Evolutionary conservation across 2,888 invertebrate species (phyloP).

Genomic region (Drosophila percnosoma): DNA sequence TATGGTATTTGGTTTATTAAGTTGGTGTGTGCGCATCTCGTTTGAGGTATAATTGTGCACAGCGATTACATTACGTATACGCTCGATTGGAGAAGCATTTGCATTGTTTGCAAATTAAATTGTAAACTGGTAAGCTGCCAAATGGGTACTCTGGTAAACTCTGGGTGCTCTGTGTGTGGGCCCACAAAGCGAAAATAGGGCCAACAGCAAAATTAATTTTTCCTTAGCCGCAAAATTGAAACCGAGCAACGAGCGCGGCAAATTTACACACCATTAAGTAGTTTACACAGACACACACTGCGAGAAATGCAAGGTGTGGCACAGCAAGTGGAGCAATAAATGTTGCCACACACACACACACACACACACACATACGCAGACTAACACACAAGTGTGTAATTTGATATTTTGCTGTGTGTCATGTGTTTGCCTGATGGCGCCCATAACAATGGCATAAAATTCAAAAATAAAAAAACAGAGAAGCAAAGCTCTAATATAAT

Average conservation of each 20-base stretch:
- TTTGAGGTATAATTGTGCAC: conserved; percentile 67
- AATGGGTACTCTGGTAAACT: too few relatives aligned
- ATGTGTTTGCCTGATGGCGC: conserved; percentile 68
- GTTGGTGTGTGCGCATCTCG: conserved; percentile 52
- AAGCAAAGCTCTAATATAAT: conserved; percentile 68
- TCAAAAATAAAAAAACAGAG: conserved; percentile 42
- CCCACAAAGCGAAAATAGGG: conserved; percentile 39
- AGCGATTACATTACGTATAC: conserved; percentile 64
- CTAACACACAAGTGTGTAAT: conserved; percentile 51
- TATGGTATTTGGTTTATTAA: conserved; percentile 60
- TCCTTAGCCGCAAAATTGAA: conserved; percentile 77
- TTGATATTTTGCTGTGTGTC: conserved; percentile 70
- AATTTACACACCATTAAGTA: conserved; percentile 84
- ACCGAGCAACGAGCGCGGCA: conserved; percentile 61
- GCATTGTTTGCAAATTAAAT: conserved; percentile 53
- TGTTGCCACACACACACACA: conserved; percentile 30
- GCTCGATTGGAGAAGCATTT: conserved; percentile 48
- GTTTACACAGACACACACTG: conserved; percentile 64
- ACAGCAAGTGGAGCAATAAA: conserved; percentile 63
- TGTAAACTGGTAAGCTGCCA: conserved; percentile 31
- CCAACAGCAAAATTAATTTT: conserved; percentile 70
- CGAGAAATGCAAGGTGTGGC: conserved; percentile 57
- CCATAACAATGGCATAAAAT: conserved; percentile 51
- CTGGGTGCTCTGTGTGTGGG: not conserved
- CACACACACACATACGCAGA: conserved; percentile 3